Conservation (phyloP, 2,797 vertebrate species). For the Scarus forsteni region DNA sequence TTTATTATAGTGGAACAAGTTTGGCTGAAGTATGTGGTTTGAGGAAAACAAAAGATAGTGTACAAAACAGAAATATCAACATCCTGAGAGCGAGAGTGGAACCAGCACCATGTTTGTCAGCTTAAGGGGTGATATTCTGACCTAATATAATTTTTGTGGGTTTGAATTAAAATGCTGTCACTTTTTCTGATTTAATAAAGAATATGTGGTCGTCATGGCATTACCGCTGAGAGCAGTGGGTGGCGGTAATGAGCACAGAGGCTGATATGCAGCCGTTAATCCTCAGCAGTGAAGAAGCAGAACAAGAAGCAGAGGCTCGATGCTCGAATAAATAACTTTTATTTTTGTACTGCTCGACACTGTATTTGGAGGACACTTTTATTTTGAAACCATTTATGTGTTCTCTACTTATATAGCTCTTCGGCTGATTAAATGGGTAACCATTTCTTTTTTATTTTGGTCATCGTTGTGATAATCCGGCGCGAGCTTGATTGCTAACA, state of each 20-base stretch:
- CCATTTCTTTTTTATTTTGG: not conserved
- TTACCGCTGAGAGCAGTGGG: no score
- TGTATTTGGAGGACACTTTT: not conserved
- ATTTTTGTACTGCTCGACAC: accelerated
- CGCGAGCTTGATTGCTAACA: constrained; percentile 41
- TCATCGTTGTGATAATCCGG: constrained; percentile 18
- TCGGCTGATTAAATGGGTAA: constrained; percentile 55
- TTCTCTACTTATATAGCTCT: not conserved
- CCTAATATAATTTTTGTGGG: no score
- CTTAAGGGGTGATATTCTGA: no score
- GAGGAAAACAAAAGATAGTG: not conserved
- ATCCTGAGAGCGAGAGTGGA: no score
- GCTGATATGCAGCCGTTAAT: no score
- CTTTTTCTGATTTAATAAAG: no score
- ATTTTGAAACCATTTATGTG: not conserved
- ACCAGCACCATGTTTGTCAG: no score
- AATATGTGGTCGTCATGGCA: no score
- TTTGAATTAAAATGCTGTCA: no score
- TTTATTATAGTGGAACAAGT: not conserved
- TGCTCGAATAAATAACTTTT: not conserved
- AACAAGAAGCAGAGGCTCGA: not conserved
- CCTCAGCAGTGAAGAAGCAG: no score
- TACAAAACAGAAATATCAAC: no score
- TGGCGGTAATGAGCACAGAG: no score
- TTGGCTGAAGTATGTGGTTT: not conserved